A percentile compares a stretch with the other conserved stretches of the same genome.
Conservation (phyloP, 2,888 invertebrate species). For the Mamestra brassicae region DNA sequence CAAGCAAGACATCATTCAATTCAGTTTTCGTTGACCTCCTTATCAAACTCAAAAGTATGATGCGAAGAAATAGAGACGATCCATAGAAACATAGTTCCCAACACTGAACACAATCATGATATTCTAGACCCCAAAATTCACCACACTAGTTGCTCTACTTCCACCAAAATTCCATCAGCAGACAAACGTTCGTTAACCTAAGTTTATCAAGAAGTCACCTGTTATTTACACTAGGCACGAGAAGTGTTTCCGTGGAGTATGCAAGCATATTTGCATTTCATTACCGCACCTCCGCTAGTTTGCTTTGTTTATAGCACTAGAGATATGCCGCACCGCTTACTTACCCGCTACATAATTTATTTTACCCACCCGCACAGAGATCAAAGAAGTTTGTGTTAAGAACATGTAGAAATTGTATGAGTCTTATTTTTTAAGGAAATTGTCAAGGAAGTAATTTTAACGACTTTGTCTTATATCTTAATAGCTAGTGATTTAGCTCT, state of each 20-base stretch:
- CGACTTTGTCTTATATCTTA: conserved; percentile 15
- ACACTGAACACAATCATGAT: too few species aligned
- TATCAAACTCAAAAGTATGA: background rate
- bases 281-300: conserved; percentile 74
- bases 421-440: conserved; percentile 47
- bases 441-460: conserved; percentile 36
- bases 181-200: conserved; percentile 38
- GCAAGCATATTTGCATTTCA: conserved; percentile 84
- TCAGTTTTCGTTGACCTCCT: background rate
- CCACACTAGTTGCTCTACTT: conserved; percentile 13
- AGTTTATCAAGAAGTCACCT: conserved; percentile 73
- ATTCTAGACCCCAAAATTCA: background rate
- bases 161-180: conserved; percentile 29
- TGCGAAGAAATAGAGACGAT: background rate
- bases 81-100: background rate
- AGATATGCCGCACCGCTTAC: conserved; percentile 61
- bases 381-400: conserved; percentile 57
- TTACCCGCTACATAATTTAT: conserved; percentile 64
- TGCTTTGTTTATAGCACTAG: conserved; percentile 63
- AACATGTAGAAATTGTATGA: conserved; percentile 50
- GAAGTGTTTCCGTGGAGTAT: conserved; percentile 76
- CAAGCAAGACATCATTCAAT: background rate
- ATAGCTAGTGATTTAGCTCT: background rate
- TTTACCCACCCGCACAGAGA: conserved; percentile 52
- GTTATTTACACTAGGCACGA: conserved; percentile 73